Evolutionary conservation across 2,888 invertebrate genomes (phyloP), one percentile per base, ranked within the genome.

Genomic region (Tiphia femorata): DNA sequence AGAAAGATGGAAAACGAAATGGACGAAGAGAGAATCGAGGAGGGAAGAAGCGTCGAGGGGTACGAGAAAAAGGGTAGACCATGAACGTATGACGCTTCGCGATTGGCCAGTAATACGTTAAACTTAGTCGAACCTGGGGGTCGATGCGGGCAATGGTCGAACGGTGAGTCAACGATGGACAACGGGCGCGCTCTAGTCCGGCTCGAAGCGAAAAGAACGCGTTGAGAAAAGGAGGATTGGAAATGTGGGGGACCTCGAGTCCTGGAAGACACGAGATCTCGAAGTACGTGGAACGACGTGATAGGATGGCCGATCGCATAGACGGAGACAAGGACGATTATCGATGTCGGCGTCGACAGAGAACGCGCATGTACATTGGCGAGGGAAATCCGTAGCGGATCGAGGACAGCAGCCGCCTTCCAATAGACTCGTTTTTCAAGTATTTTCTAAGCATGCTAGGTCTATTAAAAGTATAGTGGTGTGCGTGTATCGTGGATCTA

Each of bases 91-190:
- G 62, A 56, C 67, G 59, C 68, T 67, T 74, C 72, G 66, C 67
- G 77, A 77, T 81, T 82, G 81, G 82, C 82, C 82, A 82, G 81
- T 82, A 81, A 80, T 69, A 70, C 56, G n/a, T 78, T 76, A 77
- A 73, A 73, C 75, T 76, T 79, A 78, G 76, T 78, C 75, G 73
- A 79, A 77, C 70, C 74, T 69, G 69, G 70, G 76, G 72, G 70
- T 71, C 68, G 63, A 65, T 57, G 56, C 55, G 56, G 50, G 62
- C 48, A 53, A 54, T 46, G 25, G 41, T 52, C 51, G 12, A 25
- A 54, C 42, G 54, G 29, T 48, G 44, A 17, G 27, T 50, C 42
- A 50, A 47, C 42, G 48, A 59, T 42, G 64, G 57, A 61, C 44
- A 67, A 58, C 61, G 67, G 68, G 64, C n/a, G n/a, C n/a, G n/a